phyloP scores from a whole-genome alignment of 2,888 invertebrate species.

The Tribolium freemani region DNA sequence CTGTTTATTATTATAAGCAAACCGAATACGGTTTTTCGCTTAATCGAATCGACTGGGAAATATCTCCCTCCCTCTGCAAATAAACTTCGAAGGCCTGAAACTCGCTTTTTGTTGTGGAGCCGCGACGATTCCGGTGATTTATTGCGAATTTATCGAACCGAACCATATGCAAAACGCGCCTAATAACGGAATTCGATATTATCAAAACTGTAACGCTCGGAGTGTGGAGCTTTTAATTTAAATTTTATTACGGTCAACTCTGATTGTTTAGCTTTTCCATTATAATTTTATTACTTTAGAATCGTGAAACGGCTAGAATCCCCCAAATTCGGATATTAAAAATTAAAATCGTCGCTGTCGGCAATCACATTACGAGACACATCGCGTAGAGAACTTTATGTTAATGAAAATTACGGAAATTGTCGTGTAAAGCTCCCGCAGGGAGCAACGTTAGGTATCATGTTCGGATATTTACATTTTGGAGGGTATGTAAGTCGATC shows the following conservation, averaged over 20 bases:
- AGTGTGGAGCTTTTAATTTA: conserved; percentile 22
- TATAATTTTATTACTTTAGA: conserved; percentile 28
- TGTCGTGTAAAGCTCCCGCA: conserved; percentile 22
- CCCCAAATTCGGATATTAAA: conserved; percentile 22
- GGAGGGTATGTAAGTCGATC: conserved; percentile 30
- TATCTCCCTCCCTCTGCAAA: neutral
- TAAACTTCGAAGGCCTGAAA: neutral
- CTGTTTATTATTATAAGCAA: neutral
- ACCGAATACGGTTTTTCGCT: neutral
- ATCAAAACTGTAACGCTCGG: conserved; percentile 3
- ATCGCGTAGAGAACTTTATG: conserved; percentile 11
- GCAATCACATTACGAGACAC: neutral
- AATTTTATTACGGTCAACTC: conserved; percentile 33
- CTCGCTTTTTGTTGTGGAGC: neutral
- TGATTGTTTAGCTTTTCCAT: conserved; percentile 31
- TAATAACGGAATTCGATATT: conserved; percentile 17
- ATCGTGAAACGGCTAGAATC: conserved; percentile 5
- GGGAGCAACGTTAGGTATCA: conserved; percentile 3
- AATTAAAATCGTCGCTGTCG: conserved; percentile 17
- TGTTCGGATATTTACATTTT: conserved; percentile 29
- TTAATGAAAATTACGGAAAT: conserved; percentile 32
- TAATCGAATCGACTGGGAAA: neutral
- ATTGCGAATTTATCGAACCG: conserved; percentile 19
- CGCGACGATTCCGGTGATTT: conserved; percentile 9
- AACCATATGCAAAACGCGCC: conserved; percentile 4